Percentiles rank a stretch among this genome's conserved stretches.
Conservation (phyloP, 1,140 invertebrate genomes). For the Drosophila fuyamai region DNA sequence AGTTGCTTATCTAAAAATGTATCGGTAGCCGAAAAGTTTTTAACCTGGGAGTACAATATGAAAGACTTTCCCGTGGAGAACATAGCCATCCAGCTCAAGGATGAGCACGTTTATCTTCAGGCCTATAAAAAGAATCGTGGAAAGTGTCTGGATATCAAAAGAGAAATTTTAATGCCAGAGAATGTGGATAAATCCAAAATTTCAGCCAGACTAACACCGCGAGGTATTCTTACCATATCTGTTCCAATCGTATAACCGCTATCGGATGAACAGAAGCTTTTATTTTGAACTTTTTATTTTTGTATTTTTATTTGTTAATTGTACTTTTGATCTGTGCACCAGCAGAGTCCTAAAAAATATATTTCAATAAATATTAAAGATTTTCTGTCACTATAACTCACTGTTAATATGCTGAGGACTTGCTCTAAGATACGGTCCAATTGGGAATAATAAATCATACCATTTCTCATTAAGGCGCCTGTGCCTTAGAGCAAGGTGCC, state of each 20-base stretch:
- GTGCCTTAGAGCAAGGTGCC: slow-evolving; percentile 10
- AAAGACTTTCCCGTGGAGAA: slow-evolving; percentile 22
- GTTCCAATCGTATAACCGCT: slow-evolving; percentile 1
- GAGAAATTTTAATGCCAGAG: slow-evolving; percentile 24
- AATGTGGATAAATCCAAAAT: slow-evolving; percentile 21
- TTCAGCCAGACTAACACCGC: background rate
- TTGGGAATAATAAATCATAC: background rate
- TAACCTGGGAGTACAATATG: slow-evolving; percentile 43
- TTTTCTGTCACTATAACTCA: background rate
- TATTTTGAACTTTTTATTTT: background rate
- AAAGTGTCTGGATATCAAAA: slow-evolving; percentile 2
- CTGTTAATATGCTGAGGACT: slow-evolving; percentile 20
- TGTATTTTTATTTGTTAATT: background rate
- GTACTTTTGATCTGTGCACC: background rate
- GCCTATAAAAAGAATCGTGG: slow-evolving; percentile 2
- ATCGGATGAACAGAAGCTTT: background rate
- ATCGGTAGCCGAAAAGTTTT: background rate
- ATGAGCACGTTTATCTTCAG: slow-evolving; percentile 4
- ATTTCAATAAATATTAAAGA: background rate
- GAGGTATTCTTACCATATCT: slow-evolving; percentile 26
- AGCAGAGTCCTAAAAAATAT: slow-evolving; percentile 1
- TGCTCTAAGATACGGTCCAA: slow-evolving; percentile 9
- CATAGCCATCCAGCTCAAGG: slow-evolving; percentile 14
- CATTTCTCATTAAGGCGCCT: background rate
- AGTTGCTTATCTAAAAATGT: background rate